Evolutionary conservation across 2,888 invertebrate genomes (phyloP), one percentile per base, ranked within the genome.

Genomic region (Mamestra brassicae): DNA sequence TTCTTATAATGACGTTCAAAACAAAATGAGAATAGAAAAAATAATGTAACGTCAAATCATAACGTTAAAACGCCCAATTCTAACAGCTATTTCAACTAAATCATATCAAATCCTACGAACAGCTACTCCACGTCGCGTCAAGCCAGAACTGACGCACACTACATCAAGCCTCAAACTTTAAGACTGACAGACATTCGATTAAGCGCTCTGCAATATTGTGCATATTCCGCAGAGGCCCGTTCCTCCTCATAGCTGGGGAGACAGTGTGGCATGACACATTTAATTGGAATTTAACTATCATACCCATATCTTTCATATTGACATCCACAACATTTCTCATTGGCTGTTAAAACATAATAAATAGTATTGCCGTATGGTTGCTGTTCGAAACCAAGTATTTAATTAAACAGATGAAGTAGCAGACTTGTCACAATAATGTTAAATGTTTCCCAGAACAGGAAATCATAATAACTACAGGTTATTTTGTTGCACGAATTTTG

Each of bases 151-250:
- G 64, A 50, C 61, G 50, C 47, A 38, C 52, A 47, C 67, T 71
- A 70, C 65, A 71, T 80, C 80, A 62, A 47, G 34, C 15, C 57
- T 74, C 42, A 68, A 80, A 84, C 60, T 71, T 67, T 72, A 42
- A 60, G 54, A 62, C 64, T 66, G 74, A 61, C 77, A 72, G 73
- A 71, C 71, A 85, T 71, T 85, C 65, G 69, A 78, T 75, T 78
- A 78, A 76, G 34, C 55, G 26, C 13, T 67, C 42, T 55, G 62
- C 60, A 67, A 80, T 80, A 63, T 82, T 71, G 64, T 74, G 71
- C 81, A 68, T 61, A 68, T 62, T 47, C 70, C 55, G 26, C 45
- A 34, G 64, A 70, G 61, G 81, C 61, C 54, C 55, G 36, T 47
- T 62, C 58, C 4, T 63, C 52, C 17, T 83, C 62, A 66, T 52